Evolutionary conservation across 2,113 vertebrate species (phyloP), one percentile per base, ranked within the genome.

Genomic region (Nanorana parkeri): DNA sequence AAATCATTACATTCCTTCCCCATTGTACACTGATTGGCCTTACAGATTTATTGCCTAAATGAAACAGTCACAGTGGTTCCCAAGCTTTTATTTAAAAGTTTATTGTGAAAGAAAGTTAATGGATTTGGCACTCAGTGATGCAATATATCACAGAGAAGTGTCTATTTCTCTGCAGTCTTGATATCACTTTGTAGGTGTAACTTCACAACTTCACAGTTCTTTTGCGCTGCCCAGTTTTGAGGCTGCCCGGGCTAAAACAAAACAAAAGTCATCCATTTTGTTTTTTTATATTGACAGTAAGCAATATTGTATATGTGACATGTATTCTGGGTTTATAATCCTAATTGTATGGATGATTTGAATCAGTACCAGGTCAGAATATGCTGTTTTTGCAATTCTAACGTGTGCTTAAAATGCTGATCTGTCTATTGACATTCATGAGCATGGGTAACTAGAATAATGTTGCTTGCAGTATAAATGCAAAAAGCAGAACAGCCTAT

Each of bases 11-110:
- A 63, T 21, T 54, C 0, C 29, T 7, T 58, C 17, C 5, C 17
- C 66, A 68, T 80, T 61, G 55, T 26, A 15, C 77, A 41, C 56
- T 71, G 78, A 71, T 80, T 80, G 67, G 17, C 29, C 32, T 61
- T 47, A n/a, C 19, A 58, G 23, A 63, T 32, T 54, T 28, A 64
- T 8, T 63, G 56, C 68, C 17, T 23, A 72, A 81, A 64, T 64
- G 68, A 64, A 71, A 64, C 23, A 54, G 36, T 81, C 26, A 64
- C 36, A 72, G 29, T 23, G 20, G 15, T 68, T 80, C 28, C 4
- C 19, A 51, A 41, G 20, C 32, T 56, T 72, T 80, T 61, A 64
- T 52, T 64, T 71, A 15, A 36, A 24, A 72, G 58, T 61, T 64
- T 73, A 63, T 72, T 29, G 47, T 81, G 47, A 64, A 58, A 29